Evolutionary conservation across 1,140 invertebrate species (phyloP), one percentile per base, ranked within the genome.

Genomic region (Temnothorax nylanderi): DNA sequence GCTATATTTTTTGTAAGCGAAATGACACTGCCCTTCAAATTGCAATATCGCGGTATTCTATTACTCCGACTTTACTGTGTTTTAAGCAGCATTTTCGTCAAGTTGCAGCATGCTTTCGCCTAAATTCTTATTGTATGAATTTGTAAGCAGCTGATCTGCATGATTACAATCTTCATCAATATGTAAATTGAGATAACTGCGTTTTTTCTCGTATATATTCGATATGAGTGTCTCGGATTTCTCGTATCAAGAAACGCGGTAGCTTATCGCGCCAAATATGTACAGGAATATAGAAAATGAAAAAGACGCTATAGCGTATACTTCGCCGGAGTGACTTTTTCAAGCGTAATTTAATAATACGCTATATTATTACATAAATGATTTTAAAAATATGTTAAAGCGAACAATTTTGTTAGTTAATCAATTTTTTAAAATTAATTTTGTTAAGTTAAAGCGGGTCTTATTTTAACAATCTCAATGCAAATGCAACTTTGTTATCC

Each of bases 1-100:
- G 37, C 11, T 82, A 82, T 74, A 82, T 82, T 82, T 74, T 82
- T 82, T 56, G 58, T 74, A 82, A 58, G 26, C 21, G 13, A 82
- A 72, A n/a, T 74, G 34, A 82, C 80, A 82, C 80, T 82, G 80
- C 80, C 80, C 54, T 82, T 47, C 34, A 5, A 60, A 49, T 82
- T 26, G 54, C 26, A 74, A 82, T 72, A 82, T 58, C 4, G 49
- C 16, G 37, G 10, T 82, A 69, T 26, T 82, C 54, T 72, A n/a
- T 60, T 81, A 81, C n/a, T 72, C 49, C 34, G 13, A 72, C 44
- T 82, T 77, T 81, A 72, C 13, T 49, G 18, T 82, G 47, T 54
- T 47, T 81, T 58, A 58, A 10, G 49, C 37, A 58, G 37, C 0
- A 58, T 72, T 71, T 82, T 18, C 7, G 16, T 10, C 16, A 72